Conservation (phyloP, 2,888 invertebrate species). For the Synanthedon myopaeformis region DNA sequence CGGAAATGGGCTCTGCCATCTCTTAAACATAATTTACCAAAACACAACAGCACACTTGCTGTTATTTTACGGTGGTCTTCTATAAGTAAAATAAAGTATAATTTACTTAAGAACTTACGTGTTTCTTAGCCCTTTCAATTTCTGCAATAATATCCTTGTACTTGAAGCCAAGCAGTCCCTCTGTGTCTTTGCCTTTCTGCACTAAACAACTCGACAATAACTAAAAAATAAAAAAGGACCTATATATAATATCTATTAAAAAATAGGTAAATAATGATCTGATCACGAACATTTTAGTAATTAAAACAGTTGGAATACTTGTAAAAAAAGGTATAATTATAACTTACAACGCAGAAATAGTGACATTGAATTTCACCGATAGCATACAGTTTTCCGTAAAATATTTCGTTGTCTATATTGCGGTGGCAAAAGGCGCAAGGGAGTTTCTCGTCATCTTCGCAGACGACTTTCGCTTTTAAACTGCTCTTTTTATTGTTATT, state of each 20-base stretch:
- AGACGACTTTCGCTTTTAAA: constrained; percentile 34
- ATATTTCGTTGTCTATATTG: constrained; percentile 60
- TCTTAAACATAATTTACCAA: too few relatives aligned
- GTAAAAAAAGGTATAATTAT: not conserved
- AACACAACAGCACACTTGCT: too few relatives aligned
- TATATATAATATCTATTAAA: not conserved
- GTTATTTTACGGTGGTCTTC: too few relatives aligned
- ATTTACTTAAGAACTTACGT: constrained; percentile 61
- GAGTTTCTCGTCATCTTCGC: constrained; percentile 22
- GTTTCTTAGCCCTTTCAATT: constrained; percentile 69
- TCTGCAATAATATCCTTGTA: constrained; percentile 77
- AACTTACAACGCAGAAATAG: constrained; percentile 80
- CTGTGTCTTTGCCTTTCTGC: constrained; percentile 75
- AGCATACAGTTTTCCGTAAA: constrained; percentile 68
- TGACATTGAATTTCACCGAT: constrained; percentile 73
- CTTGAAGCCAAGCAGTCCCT: constrained; percentile 82
- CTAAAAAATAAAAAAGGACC: constrained; percentile 42
- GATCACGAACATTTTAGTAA: too few relatives aligned
- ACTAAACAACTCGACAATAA: constrained; percentile 77
- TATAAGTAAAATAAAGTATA: too few relatives aligned
- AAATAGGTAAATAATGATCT: too few relatives aligned
- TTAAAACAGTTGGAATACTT: too few relatives aligned
- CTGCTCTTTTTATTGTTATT: constrained; percentile 15
- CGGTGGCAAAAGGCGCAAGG: constrained; percentile 69
- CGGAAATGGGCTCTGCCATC: too few relatives aligned